These are phyloP conservation scores for Ageneiosus marmoratus DNA, from an alignment of 2,113 vertebrate species.

Conservation along the genomic window DNA sequence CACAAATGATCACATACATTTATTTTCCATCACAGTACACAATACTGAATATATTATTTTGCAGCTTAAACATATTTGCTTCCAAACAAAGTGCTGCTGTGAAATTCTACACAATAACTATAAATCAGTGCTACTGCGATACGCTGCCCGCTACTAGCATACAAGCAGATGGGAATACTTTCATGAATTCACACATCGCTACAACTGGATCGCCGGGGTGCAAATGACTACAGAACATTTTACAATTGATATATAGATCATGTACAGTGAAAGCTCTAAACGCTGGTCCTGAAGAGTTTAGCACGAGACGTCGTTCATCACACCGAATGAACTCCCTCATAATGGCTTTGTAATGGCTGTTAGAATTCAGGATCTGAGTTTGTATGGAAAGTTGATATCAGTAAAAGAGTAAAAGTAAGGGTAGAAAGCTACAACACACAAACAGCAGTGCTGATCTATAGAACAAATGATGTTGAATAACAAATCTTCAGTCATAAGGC, in stretches of 20 bases:
- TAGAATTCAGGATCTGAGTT: background rate
- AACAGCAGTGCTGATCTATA: background rate
- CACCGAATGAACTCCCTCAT: no score
- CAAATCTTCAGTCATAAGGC: no score
- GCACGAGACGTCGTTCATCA: background rate
- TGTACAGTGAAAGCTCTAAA: conserved; percentile 33
- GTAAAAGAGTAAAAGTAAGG: background rate
- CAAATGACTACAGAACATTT: conserved; percentile 54
- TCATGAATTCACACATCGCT: conserved; percentile 14
- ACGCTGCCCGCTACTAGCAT: no score
- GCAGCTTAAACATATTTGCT: conserved; percentile 20
- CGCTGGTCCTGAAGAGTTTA: conserved; percentile 1
- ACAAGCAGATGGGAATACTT: conserved; percentile 20
- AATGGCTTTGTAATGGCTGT: no score
- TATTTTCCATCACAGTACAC: conserved; percentile 43
- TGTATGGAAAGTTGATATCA: background rate
- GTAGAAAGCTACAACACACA: background rate
- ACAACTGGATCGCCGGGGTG: conserved; percentile 38
- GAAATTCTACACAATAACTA: background rate
- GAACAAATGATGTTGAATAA: background rate
- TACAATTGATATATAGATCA: conserved; percentile 14
- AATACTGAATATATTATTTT: conserved; percentile 25
- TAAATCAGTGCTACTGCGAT: background rate
- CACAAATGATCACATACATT: conserved; percentile 37
- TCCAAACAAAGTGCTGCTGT: conserved; percentile 9